Evolutionary conservation across 2,888 invertebrate genomes (phyloP).

Genomic region (Adelognathus sp.): DNA sequence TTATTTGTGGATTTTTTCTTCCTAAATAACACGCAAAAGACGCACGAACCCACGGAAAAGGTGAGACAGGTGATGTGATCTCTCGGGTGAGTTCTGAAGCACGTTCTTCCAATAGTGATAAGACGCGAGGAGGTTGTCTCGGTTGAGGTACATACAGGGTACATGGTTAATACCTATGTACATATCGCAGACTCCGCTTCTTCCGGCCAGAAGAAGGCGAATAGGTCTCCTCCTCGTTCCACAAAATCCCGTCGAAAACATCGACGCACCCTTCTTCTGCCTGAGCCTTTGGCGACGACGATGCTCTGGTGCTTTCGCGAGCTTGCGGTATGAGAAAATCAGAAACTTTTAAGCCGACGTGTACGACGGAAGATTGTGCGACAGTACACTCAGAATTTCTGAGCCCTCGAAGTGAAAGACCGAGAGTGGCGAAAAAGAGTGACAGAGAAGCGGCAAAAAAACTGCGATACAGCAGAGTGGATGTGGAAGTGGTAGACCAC

Average conservation of each 20-base stretch:
- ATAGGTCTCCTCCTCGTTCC: background rate
- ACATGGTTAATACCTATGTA: background rate
- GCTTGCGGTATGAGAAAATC: constrained; percentile 23
- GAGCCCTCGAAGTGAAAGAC: background rate
- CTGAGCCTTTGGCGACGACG: background rate
- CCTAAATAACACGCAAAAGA: too few relatives aligned
- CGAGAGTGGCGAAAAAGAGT: background rate
- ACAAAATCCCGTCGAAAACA: constrained; percentile 4
- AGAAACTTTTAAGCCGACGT: constrained; percentile 50
- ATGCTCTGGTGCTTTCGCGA: background rate
- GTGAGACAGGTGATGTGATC: constrained; percentile 15
- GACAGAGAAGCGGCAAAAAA: constrained; percentile 6
- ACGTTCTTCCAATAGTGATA: constrained; percentile 22
- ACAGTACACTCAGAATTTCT: constrained; percentile 7
- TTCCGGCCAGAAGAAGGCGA: background rate
- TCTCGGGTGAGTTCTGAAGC: constrained; percentile 6
- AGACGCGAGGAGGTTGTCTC: background rate
- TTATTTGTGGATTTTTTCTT: too few relatives aligned
- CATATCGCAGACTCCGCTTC: background rate
- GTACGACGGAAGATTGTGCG: constrained; percentile 2
- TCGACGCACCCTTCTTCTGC: background rate
- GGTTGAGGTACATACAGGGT: background rate
- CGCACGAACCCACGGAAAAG: background rate
- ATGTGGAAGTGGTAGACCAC: background rate
- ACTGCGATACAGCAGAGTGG: background rate